Base-by-base conservation (phyloP, 2,888 invertebrate species). In the Polietes domitor region DNA sequence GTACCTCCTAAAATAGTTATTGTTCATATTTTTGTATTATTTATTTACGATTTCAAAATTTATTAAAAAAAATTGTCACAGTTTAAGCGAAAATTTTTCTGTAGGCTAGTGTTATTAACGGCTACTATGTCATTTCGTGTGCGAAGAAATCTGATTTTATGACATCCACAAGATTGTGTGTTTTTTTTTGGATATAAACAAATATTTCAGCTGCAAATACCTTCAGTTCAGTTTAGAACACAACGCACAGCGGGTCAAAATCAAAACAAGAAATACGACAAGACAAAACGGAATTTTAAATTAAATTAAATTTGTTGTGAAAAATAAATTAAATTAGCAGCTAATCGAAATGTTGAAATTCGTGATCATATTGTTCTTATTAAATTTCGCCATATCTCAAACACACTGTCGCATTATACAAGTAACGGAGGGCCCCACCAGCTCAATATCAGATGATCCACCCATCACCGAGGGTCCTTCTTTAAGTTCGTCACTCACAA, bases 161-260 rank as follows among this genome's bases (percentile, higher is more conserved):
- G 58, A 12, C 2, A n/a, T 63, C 32, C 12, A 17, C 17, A 24
- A 43, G 43, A 6, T 68, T 41, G 32, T 37, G 26, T n/a, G n/a
- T n/a, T n/a, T n/a, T n/a, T 10, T 21, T 32, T 21, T 37, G 41
- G 19, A 41, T 21, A 43, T 68, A 68, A 68, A 43, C 68, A 68
- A 24, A 19, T 15, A 19, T 12, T 15, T n/a, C 1, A 43, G 43
- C 4, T 21, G 0, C 41, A 43, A 0, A 68, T 24, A 7, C 68
- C 15, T 68, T 41, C 68, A 68, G 68, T 68, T 68, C 19, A 37
- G 43, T 24, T 41, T 68, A 1, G 24, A 68, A 68, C 68, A 43
- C 68, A 43, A 43, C 19, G 43, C 24, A 21, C 21, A 7, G 12
- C 32, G 32, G 58, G 5, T 26, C 15, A 12, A 61, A 4, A 65